Base-by-base conservation (phyloP, 2,797 vertebrate genomes). In the Anniella stebbinsi region DNA sequence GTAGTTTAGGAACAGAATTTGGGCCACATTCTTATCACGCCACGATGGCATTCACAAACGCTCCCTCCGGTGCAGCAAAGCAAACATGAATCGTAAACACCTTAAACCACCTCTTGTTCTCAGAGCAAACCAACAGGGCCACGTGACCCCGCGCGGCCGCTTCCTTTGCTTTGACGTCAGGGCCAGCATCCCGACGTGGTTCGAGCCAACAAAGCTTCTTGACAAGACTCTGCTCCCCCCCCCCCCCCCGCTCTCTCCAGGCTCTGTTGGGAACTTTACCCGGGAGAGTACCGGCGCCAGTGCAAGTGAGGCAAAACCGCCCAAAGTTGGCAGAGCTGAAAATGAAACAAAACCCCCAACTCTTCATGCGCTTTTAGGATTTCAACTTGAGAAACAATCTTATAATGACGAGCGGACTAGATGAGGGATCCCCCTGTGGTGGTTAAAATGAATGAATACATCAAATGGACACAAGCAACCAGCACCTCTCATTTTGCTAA, bases 21-120 rank as follows among this genome's bases (percentile, higher is more conserved):
- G 82, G 33, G 41, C 33, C 17, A 8, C 33, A 11, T 84, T 69
- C 45, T n/a, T 48, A 4, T 0, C 70, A 70, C 70, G 15, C 21
- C 28, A 30, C 25, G 11, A 1, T 85, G n/a, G 51, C 23, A 3
- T 51, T 87, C 3, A 17, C 84, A 38, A 38, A 10, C 66, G n/a
- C n/a, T n/a, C n/a, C n/a, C n/a, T n/a, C n/a, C n/a, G n/a, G n/a
- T n/a, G n/a, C n/a, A n/a, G n/a, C n/a, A n/a, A n/a, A 72, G 67
- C 33, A 54, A 89, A 76, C 82, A 69, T 84, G 87, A 85, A 89
- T 84, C 70, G 51, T 82, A 45, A 0, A 81, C 54, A 23, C 33
- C 72, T 38, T 45, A 78, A 93, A 93, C 88, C n/a, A 33, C 83
- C 57, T 69, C 1, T 9, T n/a, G 66, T 45, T 75, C 38, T 63